Evolutionary conservation across 1,140 invertebrate genomes (phyloP), one percentile per base, ranked within the genome.

Genomic region (Drosophila equinoxialis): DNA sequence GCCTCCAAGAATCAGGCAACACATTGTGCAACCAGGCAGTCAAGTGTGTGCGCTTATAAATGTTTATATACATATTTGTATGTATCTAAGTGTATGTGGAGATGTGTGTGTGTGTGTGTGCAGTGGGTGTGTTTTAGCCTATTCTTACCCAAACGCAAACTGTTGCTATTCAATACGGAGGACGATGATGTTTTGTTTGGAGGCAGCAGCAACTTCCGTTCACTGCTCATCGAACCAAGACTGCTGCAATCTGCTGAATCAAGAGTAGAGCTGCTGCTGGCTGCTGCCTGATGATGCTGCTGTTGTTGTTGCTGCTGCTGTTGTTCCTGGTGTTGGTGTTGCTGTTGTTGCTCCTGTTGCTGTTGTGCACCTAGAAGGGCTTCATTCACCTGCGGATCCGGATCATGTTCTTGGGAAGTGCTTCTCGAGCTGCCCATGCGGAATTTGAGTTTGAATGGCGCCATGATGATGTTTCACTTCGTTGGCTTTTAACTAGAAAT

Each of bases 391-490:
- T 90, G 89, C 48, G 91, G 90, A 61, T 92, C 91, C 33, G 87
- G 77, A 79, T 92, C 91, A 54, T 86, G 90, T 76, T 92, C 91
- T 75, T 92, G 91, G 60, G 91, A 92, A 59, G 90, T 91, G 62
- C 90, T 92, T 17, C 91, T 75, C n/a, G 91, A 92, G 66, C 91
- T 78, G 58, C 91, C 91, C 90, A 92, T 92, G 59, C 91, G 91
- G 77, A 92, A 92, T 73, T 92, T 92, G 8, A 92, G 77, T 68
- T 92, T 92, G 60, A 92, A 92, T 17, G 91, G 91, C 39, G 91
- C 91, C 91, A 92, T 92, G 20, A 26, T 92, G n/a, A 26, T 13
- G 11, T 23, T 48, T n/a, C 39, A 26, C 26, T 58, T 10, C 13
- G 37, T 35, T 70, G 60, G 30, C 57, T 65, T 42, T 58, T 35